phyloP scores from a whole-genome alignment of 2,113 vertebrate species.

The Ptilonorhynchus violaceus region DNA sequence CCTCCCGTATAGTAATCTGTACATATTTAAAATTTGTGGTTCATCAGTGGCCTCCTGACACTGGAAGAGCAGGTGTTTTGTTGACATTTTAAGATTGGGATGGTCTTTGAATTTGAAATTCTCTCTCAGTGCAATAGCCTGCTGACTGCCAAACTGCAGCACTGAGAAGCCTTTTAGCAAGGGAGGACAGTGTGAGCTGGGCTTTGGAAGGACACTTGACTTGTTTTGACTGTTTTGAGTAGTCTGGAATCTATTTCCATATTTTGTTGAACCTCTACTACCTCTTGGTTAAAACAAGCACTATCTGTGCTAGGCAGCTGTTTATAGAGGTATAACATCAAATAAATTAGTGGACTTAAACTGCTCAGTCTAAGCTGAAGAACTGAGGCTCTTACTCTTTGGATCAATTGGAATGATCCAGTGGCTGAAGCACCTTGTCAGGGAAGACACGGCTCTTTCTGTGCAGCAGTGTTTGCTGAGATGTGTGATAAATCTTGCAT shows the following conservation, averaged over 20 bases:
- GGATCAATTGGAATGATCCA: background rate
- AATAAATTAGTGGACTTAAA: background rate
- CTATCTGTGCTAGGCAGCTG: background rate
- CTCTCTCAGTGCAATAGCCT: background rate
- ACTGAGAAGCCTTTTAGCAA: background rate
- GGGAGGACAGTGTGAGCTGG: background rate
- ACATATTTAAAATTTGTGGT: background rate
- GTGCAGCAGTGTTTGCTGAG: background rate
- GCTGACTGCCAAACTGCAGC: background rate
- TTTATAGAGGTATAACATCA: background rate
- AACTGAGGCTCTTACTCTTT: background rate
- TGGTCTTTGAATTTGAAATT: background rate
- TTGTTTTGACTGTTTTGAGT: background rate
- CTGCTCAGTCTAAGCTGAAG: background rate
- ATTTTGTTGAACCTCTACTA: background rate
- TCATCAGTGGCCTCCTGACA: background rate
- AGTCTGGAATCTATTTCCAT: background rate
- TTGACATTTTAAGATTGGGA: slow-evolving; percentile 1
- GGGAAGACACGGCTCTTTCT: background rate
- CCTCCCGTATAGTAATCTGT: background rate
- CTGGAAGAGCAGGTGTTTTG: background rate
- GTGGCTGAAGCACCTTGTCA: background rate
- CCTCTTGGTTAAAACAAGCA: background rate
- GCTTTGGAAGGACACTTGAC: background rate
- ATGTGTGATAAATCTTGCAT: background rate